These are phyloP conservation scores for Neuroterus valhalla DNA, from an alignment of 1,140 invertebrate species.

Conservation along the genomic window DNA sequence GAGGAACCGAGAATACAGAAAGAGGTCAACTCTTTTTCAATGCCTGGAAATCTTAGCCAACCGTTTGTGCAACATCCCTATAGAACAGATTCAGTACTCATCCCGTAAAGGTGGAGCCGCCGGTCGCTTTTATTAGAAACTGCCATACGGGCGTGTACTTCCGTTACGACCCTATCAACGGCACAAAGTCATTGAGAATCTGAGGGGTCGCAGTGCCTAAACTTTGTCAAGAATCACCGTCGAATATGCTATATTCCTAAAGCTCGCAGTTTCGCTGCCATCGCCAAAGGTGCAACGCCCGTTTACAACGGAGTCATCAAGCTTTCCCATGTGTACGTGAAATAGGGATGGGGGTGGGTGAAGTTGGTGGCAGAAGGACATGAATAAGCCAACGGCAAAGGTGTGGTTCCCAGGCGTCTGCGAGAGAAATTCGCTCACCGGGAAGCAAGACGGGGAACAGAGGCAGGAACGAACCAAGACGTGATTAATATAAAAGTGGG, in stretches of 20 bases:
- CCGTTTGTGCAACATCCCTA: not conserved
- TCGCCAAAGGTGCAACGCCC: slow-evolving; percentile 54
- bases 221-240: slow-evolving; percentile 22
- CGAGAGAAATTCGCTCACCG: slow-evolving; percentile 71
- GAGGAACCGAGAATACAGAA: too few relatives aligned
- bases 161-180: slow-evolving; percentile 26
- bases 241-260: slow-evolving; percentile 36
- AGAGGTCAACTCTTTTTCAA: too few relatives aligned
- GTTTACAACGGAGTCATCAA: slow-evolving; percentile 55
- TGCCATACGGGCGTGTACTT: not conserved
- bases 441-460: slow-evolving; percentile 68
- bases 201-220: slow-evolving; percentile 26
- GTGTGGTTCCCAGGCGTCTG: slow-evolving; percentile 72
- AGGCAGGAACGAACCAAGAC: slow-evolving; percentile 71
- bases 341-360: slow-evolving; percentile 55
- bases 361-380: slow-evolving; percentile 64
- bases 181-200: slow-evolving; percentile 29
- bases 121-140: slow-evolving; percentile 27
- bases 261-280: slow-evolving; percentile 56
- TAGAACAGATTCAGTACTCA: not conserved
- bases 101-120: slow-evolving; percentile 10
- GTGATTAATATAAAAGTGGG: slow-evolving; percentile 76
- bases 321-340: slow-evolving; percentile 21
- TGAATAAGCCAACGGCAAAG: slow-evolving; percentile 73
- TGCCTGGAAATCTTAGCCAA: too few relatives aligned